Evolutionary conservation across 2,888 invertebrate species (phyloP).

Genomic region (Oscheius sp.): DNA sequence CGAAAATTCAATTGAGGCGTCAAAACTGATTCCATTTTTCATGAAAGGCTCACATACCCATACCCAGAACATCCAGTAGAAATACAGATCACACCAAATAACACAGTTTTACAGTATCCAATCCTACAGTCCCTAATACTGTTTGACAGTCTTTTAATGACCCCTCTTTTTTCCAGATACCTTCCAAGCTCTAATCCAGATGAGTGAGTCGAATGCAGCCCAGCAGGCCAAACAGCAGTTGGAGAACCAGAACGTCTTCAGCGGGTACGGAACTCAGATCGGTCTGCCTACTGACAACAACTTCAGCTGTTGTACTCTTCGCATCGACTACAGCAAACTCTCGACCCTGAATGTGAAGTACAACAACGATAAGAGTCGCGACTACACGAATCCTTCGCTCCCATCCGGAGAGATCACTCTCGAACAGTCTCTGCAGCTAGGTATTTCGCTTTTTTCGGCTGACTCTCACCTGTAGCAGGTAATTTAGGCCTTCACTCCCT

Average conservation of each 20-base stretch:
- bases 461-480: not conserved
- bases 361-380: constrained; percentile 99
- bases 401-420: constrained; percentile 86
- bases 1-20: no score
- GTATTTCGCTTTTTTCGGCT: not conserved
- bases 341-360: constrained; percentile 97
- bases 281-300: constrained; percentile 76
- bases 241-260: constrained; percentile 97
- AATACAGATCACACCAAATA: no score
- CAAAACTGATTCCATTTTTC: no score
- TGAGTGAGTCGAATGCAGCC: constrained; percentile 94
- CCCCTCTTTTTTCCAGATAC: constrained; percentile 80
- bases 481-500: constrained; percentile 49
- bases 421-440: constrained; percentile 66
- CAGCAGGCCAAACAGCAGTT: constrained; percentile 95
- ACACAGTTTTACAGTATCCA: no score
- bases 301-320: constrained; percentile 92
- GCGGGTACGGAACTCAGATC: constrained; percentile 39
- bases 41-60: no score
- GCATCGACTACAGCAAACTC: constrained; percentile 88
- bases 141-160: not conserved
- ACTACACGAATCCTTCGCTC: constrained; percentile 97
- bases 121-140: not conserved
- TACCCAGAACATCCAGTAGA: no score
- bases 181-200: constrained; percentile 98